Base-by-base conservation (phyloP, 2,888 invertebrate genomes). In the Phaonia tiefii region DNA sequence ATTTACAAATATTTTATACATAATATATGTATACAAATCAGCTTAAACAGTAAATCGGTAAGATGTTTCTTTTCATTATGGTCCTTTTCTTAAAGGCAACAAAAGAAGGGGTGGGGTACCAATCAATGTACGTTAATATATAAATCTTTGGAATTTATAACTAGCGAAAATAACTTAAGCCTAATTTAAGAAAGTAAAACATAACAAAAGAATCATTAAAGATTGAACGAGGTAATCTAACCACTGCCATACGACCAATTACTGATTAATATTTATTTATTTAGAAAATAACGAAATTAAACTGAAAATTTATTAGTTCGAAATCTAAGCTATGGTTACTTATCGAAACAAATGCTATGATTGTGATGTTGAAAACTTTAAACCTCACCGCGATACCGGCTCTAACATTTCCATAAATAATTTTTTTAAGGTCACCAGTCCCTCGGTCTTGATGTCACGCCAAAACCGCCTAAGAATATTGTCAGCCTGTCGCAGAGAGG, bases 391-490 rank as follows among this genome's bases (percentile, higher is more conserved):
- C 75, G 89, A 85, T 66, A 88, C 85, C 56, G 89, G 87, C 90
- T 98, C 98, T 80, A 98, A 93, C 98, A 98, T 98, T 92, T 98
- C 98, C 63, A 97, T 94, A 92, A 99, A 98, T 71, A 99, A 93
- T 91, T 98, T 98, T 92, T 98, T 98, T 96, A 99, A 97, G 85
- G 95, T 95, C 79, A 97, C 96, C 89, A 96, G 95, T 4, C 97
- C 96, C 84, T 97, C 97, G 87, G 96, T 95, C 88, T 97, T 96
- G 67, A 98, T 94, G 85, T 92, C 93, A 54, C 95, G 94, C 99
- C 99, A 99, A 92, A 97, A 98, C 86, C 95, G 94, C 67, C 98
- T 94, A 85, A 98, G 95, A 63, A 97, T 95, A 82, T 95, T 94
- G 91, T 98, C 98, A 1, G 97, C 96, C 91, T 97, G 97, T 83